Conservation (phyloP, 2,113 vertebrate species). For the Benitochromis conjunctus region DNA sequence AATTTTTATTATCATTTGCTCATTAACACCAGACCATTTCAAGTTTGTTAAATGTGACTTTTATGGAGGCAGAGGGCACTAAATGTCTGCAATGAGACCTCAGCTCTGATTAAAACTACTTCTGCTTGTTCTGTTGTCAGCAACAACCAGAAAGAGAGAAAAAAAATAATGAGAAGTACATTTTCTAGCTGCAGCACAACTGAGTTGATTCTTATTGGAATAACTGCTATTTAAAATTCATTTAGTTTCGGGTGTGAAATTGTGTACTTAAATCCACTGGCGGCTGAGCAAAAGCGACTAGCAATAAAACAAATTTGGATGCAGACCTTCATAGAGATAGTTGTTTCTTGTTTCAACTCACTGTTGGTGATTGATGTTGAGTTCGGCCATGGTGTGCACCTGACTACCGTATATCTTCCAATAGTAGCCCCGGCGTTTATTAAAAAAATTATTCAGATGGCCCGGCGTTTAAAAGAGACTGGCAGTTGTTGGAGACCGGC, state of each 20-base stretch:
- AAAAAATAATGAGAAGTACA: background rate
- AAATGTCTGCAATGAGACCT: constrained; percentile 1
- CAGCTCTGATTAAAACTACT: constrained; percentile 17
- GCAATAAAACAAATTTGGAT: background rate
- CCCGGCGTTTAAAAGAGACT: too few relatives aligned
- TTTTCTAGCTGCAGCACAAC: constrained; percentile 1
- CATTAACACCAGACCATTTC: constrained; percentile 44
- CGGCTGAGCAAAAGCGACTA: background rate
- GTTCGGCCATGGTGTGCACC: background rate
- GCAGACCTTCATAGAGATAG: background rate
- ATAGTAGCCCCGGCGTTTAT: too few relatives aligned
- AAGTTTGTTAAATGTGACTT: constrained; percentile 41
- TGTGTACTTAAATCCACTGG: background rate
- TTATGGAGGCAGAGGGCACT: constrained; percentile 9
- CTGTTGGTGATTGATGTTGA: background rate
- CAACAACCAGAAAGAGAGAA: background rate
- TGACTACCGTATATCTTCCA: too few relatives aligned
- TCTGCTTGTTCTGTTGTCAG: background rate
- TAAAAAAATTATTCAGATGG: too few relatives aligned
- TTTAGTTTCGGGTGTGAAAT: background rate
- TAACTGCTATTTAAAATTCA: background rate
- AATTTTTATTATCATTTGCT: constrained; percentile 37
- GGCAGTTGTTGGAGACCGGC: too few relatives aligned
- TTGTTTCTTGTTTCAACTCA: background rate
- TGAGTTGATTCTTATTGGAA: background rate